A percentile compares a stretch with the other conserved stretches of the same genome.
These are phyloP conservation scores for Bolinopsis microptera DNA, from an alignment of 37 sponge, comb jelly and placozoan genomes.

Conservation along the genomic window DNA sequence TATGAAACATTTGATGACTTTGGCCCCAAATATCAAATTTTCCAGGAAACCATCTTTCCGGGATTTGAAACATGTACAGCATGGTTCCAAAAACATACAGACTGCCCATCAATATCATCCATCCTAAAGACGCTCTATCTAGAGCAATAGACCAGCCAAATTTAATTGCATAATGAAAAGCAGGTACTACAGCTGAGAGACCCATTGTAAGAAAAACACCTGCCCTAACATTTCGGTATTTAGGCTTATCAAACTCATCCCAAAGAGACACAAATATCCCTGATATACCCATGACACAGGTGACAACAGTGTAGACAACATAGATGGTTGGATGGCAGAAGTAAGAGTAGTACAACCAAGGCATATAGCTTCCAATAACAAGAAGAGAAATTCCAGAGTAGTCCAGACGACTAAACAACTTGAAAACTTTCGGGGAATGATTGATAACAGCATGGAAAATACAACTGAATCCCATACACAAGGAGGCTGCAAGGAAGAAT, in stretches of 20 bases:
- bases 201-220: constrained; percentile 80
- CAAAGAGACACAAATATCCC: constrained; percentile 76
- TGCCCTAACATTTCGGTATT: constrained; percentile 76
- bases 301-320: constrained; percentile 59
- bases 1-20: constrained; percentile 95
- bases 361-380: constrained; percentile 85
- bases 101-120: constrained; percentile 74
- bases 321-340: constrained; percentile 77
- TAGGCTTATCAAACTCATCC: constrained; percentile 74
- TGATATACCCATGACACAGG: constrained; percentile 70
- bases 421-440: constrained; percentile 77
- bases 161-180: constrained; percentile 69
- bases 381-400: constrained; percentile 94
- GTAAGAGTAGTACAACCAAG: constrained; percentile 89
- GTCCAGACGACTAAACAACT: constrained; percentile 76
- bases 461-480: constrained; percentile 80
- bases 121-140: constrained; percentile 55
- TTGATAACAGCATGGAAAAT: constrained; percentile 82
- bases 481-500: constrained; percentile 84
- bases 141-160: constrained; percentile 70
- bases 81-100: constrained; percentile 80
- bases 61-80: constrained; percentile 82
- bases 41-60: constrained; percentile 92
- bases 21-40: constrained; percentile 86
- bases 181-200: constrained; percentile 83